Percentiles rank a stretch among this genome's conserved stretches.
These are phyloP conservation scores for Rhagologus leucostigma DNA, from an alignment of 2,113 vertebrate species.

Conservation along the genomic window DNA sequence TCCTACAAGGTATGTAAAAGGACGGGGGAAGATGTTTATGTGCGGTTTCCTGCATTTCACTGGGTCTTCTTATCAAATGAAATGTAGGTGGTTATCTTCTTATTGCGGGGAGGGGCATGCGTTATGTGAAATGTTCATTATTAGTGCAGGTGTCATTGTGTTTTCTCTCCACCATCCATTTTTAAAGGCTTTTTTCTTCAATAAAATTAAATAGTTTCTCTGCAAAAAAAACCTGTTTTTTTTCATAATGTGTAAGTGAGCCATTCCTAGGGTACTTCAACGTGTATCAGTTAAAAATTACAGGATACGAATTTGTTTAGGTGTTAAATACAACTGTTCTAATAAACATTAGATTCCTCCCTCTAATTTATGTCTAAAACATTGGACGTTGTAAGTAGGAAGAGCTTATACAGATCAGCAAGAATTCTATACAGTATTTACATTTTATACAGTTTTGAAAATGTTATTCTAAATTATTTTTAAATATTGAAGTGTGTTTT, in stretches of 20 bases:
- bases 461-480: neutral
- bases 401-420: neutral
- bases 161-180: neutral
- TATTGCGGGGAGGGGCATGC: neutral
- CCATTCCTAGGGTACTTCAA: neutral
- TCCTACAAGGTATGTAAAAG: slow-evolving; percentile 89
- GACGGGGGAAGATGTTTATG: neutral
- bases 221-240: neutral
- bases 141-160: neutral
- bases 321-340: neutral
- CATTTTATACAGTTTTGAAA: neutral
- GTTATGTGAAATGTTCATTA: neutral
- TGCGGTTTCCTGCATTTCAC: neutral
- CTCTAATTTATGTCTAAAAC: neutral
- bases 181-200: neutral
- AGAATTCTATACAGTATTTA: neutral
- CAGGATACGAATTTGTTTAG: neutral
- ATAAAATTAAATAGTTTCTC: neutral
- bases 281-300: neutral
- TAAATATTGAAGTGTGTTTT: neutral
- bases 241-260: neutral
- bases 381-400: neutral
- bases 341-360: neutral
- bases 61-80: neutral
- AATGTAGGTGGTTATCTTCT: neutral